A percentile compares a stretch with the other conserved stretches of the same genome.
phyloP scores from a whole-genome alignment of 2,797 vertebrate species.

The Botia kubotai region DNA sequence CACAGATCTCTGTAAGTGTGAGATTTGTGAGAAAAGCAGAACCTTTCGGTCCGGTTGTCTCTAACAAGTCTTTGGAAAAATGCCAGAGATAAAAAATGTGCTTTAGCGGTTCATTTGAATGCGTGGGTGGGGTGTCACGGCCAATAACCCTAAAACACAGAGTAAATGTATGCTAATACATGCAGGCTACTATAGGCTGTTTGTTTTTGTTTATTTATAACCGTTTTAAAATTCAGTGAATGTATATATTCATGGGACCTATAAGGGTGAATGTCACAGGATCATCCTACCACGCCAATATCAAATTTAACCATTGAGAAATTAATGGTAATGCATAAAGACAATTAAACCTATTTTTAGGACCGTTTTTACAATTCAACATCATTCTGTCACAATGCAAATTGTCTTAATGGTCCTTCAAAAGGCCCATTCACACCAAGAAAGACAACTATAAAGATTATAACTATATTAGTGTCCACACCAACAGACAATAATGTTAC shows the following conservation, averaged over 20 bases:
- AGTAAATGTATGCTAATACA: conserved; percentile 2
- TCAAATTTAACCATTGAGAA: not conserved
- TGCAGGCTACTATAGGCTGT: not conserved
- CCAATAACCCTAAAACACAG: not conserved
- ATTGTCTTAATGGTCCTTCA: too few species aligned
- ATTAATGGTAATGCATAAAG: not conserved
- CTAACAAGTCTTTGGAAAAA: conserved; percentile 22
- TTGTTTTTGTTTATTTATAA: conserved; percentile 4
- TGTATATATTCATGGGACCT: not conserved
- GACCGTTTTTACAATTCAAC: not conserved
- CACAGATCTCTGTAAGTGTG: conserved; percentile 6
- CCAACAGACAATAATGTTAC: too few species aligned
- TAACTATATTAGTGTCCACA: too few species aligned
- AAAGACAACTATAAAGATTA: too few species aligned
- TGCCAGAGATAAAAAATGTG: conserved; percentile 18
- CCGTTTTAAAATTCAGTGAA: not conserved
- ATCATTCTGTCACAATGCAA: not conserved
- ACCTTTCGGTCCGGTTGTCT: conserved; percentile 1
- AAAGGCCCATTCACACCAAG: too few species aligned
- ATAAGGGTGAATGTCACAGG: not conserved
- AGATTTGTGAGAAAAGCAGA: conserved; percentile 1
- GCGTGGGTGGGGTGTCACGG: conserved; percentile 5
- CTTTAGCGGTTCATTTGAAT: not conserved
- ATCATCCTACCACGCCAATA: not conserved
- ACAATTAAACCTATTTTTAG: not conserved